phyloP scores from a whole-genome alignment of 2,113 vertebrate genomes.

The Falcunculus frontatus region DNA sequence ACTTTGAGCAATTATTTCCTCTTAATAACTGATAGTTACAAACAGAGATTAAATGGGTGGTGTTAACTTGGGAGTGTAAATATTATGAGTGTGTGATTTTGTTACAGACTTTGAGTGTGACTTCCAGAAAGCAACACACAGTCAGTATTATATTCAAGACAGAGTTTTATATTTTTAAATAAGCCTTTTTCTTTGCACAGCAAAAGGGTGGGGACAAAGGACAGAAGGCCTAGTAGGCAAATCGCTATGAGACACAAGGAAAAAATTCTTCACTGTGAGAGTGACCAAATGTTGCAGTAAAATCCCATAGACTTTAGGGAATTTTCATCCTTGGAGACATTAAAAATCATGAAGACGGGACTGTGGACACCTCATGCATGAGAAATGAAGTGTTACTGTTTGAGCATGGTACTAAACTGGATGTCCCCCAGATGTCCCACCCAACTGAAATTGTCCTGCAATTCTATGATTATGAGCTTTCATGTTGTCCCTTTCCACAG shows the following conservation, averaged over 20 bases:
- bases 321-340: background rate
- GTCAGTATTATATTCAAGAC: background rate
- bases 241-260: background rate
- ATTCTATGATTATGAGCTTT: background rate
- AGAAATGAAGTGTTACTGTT: background rate
- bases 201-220: background rate
- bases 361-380: background rate
- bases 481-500: background rate
- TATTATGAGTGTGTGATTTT: background rate
- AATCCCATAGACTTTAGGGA: background rate
- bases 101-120: background rate
- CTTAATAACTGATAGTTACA: background rate
- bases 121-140: background rate
- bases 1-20: background rate
- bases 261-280: background rate
- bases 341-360: background rate
- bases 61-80: background rate
- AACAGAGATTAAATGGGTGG: background rate
- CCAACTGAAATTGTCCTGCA: background rate
- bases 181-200: background rate
- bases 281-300: background rate
- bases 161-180: background rate
- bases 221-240: background rate
- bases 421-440: rapidly evolving
- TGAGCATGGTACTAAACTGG: background rate